Conservation (phyloP, 2,888 invertebrate species). For the Litoditis marina region DNA sequence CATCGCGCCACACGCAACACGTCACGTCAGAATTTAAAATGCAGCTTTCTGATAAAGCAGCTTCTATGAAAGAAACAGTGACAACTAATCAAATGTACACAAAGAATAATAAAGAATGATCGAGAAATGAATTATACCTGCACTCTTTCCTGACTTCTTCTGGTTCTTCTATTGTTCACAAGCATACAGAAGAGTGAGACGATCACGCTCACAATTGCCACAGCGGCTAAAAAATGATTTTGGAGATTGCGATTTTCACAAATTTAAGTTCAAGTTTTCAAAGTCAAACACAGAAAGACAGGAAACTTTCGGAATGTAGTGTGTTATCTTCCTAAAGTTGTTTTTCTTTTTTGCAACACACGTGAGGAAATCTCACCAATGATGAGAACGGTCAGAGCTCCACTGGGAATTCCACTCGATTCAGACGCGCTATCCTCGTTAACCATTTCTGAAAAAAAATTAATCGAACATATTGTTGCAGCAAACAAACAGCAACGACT, state of each 20-base stretch:
- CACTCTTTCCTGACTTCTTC: slow-evolving; percentile 27
- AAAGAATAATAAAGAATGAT: too few species aligned
- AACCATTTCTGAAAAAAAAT: slow-evolving; percentile 14
- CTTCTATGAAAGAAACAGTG: neutral
- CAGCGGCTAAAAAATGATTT: slow-evolving; percentile 21
- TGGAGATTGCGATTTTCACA: neutral
- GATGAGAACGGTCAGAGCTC: slow-evolving; percentile 31
- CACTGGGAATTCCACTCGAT: slow-evolving; percentile 35
- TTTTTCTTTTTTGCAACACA: neutral
- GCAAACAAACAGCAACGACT: too few species aligned
- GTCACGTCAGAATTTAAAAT: too few species aligned
- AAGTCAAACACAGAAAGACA: neutral
- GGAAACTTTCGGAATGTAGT: too few species aligned
- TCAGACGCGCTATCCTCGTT: slow-evolving; percentile 12
- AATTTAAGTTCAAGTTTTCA: neutral
- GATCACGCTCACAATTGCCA: slow-evolving; percentile 38
- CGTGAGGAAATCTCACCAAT: slow-evolving; percentile 5
- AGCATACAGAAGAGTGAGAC: slow-evolving; percentile 41
- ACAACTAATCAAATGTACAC: neutral
- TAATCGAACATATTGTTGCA: too few species aligned
- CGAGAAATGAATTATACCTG: too few species aligned
- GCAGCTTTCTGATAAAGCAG: neutral
- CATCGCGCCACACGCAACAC: too few species aligned
- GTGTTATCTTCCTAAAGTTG: slow-evolving; percentile 14
- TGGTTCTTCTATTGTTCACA: slow-evolving; percentile 30